phyloP scores from a whole-genome alignment of 2,888 invertebrate genomes.

The Leucania comma region DNA sequence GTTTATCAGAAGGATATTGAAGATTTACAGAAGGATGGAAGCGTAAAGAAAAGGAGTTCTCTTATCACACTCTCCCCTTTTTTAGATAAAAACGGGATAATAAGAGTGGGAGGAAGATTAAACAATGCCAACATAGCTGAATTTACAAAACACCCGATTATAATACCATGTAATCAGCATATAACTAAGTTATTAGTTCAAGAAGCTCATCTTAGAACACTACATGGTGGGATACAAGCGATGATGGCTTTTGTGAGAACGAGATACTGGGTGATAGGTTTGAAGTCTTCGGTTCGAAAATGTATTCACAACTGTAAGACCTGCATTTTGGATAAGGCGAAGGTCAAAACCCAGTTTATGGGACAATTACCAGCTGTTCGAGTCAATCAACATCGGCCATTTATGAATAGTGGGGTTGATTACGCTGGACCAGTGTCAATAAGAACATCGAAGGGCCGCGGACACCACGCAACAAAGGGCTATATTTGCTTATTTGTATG shows the following conservation, averaged over 20 bases:
- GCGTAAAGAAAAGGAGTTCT: slow-evolving; percentile 8
- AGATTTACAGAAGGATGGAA: neutral
- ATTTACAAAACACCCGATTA: neutral
- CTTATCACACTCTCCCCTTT: slow-evolving; percentile 12
- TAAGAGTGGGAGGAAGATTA: neutral
- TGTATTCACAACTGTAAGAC: neutral
- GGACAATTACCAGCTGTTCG: neutral
- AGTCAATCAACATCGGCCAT: neutral
- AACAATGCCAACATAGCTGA: neutral
- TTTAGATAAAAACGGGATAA: neutral
- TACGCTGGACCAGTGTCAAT: neutral
- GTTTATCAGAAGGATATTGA: slow-evolving; percentile 12
- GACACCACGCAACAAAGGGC: neutral
- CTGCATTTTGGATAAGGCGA: neutral
- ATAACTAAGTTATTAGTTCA: neutral
- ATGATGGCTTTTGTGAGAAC: slow-evolving; percentile 8
- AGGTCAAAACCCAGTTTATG: neutral
- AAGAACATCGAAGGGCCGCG: neutral
- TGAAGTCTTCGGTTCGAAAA: neutral
- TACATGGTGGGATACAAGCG: neutral
- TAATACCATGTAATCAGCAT: neutral
- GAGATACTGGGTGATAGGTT: neutral
- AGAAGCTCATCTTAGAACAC: slow-evolving; percentile 2
- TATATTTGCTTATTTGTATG: neutral
- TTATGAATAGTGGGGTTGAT: neutral